Percentiles rank a stretch among this genome's conserved stretches.
phyloP scores from a whole-genome alignment of 2,113 vertebrate species.

The Elanoides forficatus region DNA sequence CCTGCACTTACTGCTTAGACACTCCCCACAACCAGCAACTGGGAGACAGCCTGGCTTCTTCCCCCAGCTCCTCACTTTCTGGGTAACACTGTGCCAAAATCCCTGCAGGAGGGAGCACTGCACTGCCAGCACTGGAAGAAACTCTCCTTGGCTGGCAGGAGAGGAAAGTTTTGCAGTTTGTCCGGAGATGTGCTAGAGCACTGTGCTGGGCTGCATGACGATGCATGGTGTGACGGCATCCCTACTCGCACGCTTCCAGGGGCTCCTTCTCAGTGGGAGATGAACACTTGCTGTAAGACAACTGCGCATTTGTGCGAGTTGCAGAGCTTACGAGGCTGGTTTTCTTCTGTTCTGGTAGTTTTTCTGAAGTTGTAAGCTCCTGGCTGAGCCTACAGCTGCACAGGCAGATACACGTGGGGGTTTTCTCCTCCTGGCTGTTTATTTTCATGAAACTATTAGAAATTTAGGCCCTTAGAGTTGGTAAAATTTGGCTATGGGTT shows the following conservation, averaged over 20 bases:
- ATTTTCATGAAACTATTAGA: background rate
- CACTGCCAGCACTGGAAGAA: accelerated
- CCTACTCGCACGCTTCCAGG: accelerated
- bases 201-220: background rate
- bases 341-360: background rate
- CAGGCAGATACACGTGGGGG: accelerated
- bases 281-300: background rate
- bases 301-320: accelerated
- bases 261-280: background rate
- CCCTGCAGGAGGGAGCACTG: background rate
- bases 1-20: background rate
- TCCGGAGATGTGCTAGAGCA: accelerated
- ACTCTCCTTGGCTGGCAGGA: background rate
- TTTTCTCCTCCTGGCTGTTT: background rate
- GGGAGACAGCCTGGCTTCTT: background rate
- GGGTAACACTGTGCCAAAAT: background rate
- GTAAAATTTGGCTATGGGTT: background rate
- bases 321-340: accelerated
- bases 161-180: background rate
- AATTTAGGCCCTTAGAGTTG: background rate
- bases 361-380: background rate
- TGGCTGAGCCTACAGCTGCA: background rate
- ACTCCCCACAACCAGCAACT: background rate
- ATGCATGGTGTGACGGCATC: accelerated
- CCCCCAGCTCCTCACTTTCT: background rate